Evolutionary conservation across 2,888 invertebrate genomes (phyloP).

Genomic region (Ormyrus nitidulus): DNA sequence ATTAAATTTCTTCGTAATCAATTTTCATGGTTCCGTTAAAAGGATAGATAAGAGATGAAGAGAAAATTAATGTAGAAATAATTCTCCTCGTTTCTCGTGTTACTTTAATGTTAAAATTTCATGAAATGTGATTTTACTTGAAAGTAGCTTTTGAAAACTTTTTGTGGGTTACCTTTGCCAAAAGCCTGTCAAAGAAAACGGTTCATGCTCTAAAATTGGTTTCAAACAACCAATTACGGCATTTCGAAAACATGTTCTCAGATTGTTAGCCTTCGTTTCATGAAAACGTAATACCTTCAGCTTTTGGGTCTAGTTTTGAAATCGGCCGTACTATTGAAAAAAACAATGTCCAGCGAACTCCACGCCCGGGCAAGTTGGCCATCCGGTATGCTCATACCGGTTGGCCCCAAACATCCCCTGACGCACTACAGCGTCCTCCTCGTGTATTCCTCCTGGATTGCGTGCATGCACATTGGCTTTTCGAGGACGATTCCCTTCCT

Average conservation of each 20-base stretch:
- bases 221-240: slow-evolving; percentile 6
- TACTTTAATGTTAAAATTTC: slow-evolving; percentile 32
- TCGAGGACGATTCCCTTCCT: slow-evolving; percentile 43
- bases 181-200: slow-evolving; percentile 19
- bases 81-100: not conserved
- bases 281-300: no score
- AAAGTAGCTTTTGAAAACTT: not conserved
- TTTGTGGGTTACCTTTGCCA: slow-evolving; percentile 24
- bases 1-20: no score
- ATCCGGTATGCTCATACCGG: slow-evolving; percentile 40
- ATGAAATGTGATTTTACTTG: slow-evolving; percentile 17
- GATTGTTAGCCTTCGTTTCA: no score
- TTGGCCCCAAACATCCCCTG: not conserved
- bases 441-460: slow-evolving; percentile 48
- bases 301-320: no score
- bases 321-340: not conserved
- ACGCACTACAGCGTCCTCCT: not conserved
- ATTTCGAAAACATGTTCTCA: not conserved
- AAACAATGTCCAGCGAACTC: not conserved
- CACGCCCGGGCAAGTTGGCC: slow-evolving; percentile 32
- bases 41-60: slow-evolving; percentile 3
- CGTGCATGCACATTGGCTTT: slow-evolving; percentile 39
- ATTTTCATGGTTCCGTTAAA: not conserved
- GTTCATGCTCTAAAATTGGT: not conserved
- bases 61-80: slow-evolving; percentile 7